A percentile compares a stretch with the other conserved stretches of the same genome.
Conservation (phyloP, 2,888 invertebrate genomes). For the Acrobasis consociella region DNA sequence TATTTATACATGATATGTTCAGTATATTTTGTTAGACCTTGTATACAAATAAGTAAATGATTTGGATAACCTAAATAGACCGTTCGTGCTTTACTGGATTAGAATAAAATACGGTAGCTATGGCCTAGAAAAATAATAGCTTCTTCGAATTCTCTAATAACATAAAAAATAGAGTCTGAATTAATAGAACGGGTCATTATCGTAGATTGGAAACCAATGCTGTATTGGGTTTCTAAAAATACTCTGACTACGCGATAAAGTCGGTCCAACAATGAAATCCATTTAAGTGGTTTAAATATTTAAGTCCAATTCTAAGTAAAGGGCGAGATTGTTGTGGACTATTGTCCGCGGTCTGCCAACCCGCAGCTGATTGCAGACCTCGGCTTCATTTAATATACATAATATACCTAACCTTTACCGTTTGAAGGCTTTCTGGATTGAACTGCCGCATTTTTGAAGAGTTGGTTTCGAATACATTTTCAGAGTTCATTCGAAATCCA, state of each 20-base stretch:
- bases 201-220: conserved; percentile 43
- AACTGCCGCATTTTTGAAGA: conserved; percentile 5
- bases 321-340: conserved; percentile 79
- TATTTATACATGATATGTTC: too few relatives aligned
- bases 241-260: conserved; percentile 51
- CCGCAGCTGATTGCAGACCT: conserved; percentile 73
- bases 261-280: conserved; percentile 76
- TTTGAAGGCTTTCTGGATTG: conserved; percentile 50
- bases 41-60: too few relatives aligned
- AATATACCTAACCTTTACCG: conserved; percentile 42
- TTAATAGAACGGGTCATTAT: conserved; percentile 40
- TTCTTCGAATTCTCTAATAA: too few relatives aligned
- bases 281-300: conserved; percentile 81
- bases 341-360: conserved; percentile 72
- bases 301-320: conserved; percentile 78
- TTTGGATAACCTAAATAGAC: too few relatives aligned
- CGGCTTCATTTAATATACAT: conserved; percentile 79
- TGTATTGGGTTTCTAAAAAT: conserved; percentile 41
- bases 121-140: too few relatives aligned
- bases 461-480: not conserved
- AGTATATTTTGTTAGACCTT: too few relatives aligned
- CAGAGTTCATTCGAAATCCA: too few relatives aligned
- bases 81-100: too few relatives aligned
- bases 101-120: too few relatives aligned
- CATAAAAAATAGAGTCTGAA: conserved; percentile 27